A percentile compares a stretch with the other conserved stretches of the same genome.
Conservation (phyloP, 2,888 invertebrate species). For the Plemyria rubiginata region DNA sequence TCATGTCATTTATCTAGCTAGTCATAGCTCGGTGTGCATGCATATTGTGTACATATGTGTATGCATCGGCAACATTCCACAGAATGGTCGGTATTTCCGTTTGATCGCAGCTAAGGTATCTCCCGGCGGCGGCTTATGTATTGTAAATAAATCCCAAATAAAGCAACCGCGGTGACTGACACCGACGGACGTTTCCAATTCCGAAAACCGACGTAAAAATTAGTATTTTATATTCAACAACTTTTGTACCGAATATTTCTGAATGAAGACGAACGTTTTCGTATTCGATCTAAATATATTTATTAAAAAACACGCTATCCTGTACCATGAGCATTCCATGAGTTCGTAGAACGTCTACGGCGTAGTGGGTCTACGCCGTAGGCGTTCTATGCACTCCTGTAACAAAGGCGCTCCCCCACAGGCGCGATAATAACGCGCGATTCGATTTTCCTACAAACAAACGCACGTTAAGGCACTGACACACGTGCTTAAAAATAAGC, state of each 20-base stretch:
- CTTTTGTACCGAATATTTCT: conserved; percentile 28
- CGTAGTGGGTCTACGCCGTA: conserved; percentile 5
- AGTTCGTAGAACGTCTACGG: neutral
- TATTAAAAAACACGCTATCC: neutral
- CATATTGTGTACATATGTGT: conserved; percentile 18
- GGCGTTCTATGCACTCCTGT: too few species aligned
- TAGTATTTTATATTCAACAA: conserved; percentile 37
- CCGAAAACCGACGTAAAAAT: conserved; percentile 41
- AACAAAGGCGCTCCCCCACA: too few species aligned
- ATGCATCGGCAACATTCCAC: conserved; percentile 18
- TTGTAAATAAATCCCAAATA: conserved; percentile 41
- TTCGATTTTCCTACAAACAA: too few species aligned
- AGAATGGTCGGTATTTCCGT: conserved; percentile 19
- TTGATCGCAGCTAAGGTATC: conserved; percentile 26
- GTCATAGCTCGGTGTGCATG: neutral
- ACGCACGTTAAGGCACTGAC: too few species aligned
- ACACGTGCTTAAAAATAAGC: too few species aligned
- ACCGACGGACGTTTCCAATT: conserved; percentile 39
- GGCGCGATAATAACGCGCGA: too few species aligned
- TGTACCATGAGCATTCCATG: too few species aligned
- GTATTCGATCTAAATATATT: conserved; percentile 5
- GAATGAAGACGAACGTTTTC: conserved; percentile 12
- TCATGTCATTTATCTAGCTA: too few species aligned
- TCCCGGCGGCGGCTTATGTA: conserved; percentile 17
- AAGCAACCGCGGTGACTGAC: conserved; percentile 35